A percentile compares a stretch with the other conserved stretches of the same genome.
phyloP scores from a whole-genome alignment of 2,113 vertebrate species.

The Chionis minor region DNA sequence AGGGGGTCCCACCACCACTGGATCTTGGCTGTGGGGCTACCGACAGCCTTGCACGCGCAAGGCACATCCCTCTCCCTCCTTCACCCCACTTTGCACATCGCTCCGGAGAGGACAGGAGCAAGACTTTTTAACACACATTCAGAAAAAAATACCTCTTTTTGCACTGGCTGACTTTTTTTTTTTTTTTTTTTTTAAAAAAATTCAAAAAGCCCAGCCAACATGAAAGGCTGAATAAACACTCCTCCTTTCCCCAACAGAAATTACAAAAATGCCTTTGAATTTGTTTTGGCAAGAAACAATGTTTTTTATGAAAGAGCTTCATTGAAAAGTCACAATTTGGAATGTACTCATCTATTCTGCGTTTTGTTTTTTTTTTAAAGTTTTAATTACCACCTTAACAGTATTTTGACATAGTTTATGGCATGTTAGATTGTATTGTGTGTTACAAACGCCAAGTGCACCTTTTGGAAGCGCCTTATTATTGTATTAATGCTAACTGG shows the following conservation, averaged over 20 bases:
- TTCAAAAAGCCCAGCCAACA: conserved; percentile 20
- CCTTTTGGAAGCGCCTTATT: neutral
- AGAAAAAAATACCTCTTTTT: neutral
- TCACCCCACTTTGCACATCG: neutral
- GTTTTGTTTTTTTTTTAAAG: neutral
- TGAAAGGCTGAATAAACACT: conserved; percentile 45
- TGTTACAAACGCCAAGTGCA: conserved; percentile 8
- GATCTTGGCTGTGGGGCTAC: rapidly evolving
- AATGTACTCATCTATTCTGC: conserved; percentile 20
- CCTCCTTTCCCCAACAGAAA: conserved; percentile 52
- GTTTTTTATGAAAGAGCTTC: conserved; percentile 66
- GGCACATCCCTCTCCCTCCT: neutral
- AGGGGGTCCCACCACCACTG: neutral
- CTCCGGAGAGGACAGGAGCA: neutral
- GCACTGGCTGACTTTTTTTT: neutral
- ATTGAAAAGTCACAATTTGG: conserved; percentile 60
- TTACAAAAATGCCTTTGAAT: conserved; percentile 65
- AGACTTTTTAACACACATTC: neutral
- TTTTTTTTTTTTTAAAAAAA: neutral
- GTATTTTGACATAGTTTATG: conserved; percentile 42
- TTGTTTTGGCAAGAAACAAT: conserved; percentile 64
- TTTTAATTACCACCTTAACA: conserved; percentile 52
- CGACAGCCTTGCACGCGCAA: neutral
- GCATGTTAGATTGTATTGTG: neutral
- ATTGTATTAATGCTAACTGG: neutral